Base-by-base conservation (phyloP, 2,888 invertebrate genomes). In the Sarcophaga rosellei region DNA sequence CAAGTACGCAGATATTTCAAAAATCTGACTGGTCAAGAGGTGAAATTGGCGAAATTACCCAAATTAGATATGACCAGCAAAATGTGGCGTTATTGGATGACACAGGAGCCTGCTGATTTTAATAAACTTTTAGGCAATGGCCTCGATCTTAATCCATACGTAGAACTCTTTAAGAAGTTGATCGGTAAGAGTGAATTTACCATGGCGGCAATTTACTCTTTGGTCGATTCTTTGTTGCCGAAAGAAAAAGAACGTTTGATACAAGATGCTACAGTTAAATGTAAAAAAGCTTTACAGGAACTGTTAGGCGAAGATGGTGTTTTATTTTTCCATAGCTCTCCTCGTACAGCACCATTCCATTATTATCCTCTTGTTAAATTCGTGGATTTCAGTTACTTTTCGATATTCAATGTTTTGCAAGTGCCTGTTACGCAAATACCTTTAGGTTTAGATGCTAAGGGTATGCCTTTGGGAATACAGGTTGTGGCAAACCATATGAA, bases 401-500 rank as follows among this genome's bases (percentile, higher is more conserved):
- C 95, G 23, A 94, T 98, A 77, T 96, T 98, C 93, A 99, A 98
- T 93, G 96, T 96, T 12, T 93, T 98, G 23, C 95, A 96, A 69
- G 94, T 98, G 70, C 98, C 98, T 0, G 96, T 95, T 0, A 97
- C 97, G 0, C 90, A 90, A 84, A 92, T 97, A 79, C 98, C 98
- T 8, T 94, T 98, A 92, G 98, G 98, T 15, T 93, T 99, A 79
- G 96, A 96, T 90, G 94, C 94, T 11, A 95, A 96, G 88, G 97
- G 98, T 2, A 94, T 98, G 88, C 98, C 98, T 0, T 94, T 98
- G 82, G 98, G 98, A 23, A 94, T 98, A 82, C 98, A 98, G 94
- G 96, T 98, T 2, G 95, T 98, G n/a, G 96, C 96, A 4, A 96
- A 96, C 80, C 95, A 96, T 87, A 95, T 97, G 91, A 96, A 97